Evolutionary conservation across 2,797 vertebrate genomes (phyloP).

Genomic region (Cossypha dichroa): DNA sequence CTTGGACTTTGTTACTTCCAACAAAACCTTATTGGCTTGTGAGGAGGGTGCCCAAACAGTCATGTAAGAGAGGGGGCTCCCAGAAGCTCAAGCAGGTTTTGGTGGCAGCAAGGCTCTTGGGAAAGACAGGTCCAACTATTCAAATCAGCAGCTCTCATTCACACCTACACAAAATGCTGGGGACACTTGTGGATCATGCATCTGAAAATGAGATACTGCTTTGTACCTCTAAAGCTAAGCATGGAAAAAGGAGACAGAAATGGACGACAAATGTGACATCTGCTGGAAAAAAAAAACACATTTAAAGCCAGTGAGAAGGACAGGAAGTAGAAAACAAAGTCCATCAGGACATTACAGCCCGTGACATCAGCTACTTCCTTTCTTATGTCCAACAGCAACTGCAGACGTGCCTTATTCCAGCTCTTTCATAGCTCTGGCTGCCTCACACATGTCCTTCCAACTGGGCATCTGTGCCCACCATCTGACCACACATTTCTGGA

Average conservation of each 20-base stretch:
- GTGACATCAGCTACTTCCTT: constrained; percentile 27
- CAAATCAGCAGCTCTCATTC: neutral
- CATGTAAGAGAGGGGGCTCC: neutral
- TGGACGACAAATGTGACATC: neutral
- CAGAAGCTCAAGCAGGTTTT: neutral
- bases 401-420: neutral
- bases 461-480: constrained; percentile 26
- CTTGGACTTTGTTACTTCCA: neutral
- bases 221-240: neutral
- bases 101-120: neutral
- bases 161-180: neutral
- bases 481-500: constrained; percentile 9
- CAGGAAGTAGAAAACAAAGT: neutral
- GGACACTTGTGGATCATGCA: neutral
- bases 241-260: neutral
- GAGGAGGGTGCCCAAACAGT: neutral
- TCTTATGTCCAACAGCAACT: neutral
- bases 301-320: neutral
- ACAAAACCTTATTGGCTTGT: neutral
- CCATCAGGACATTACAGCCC: neutral
- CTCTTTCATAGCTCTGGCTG: neutral
- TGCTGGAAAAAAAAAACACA: neutral
- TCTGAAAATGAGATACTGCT: neutral
- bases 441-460: neutral
- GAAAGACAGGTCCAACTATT: neutral